Conservation (phyloP, 2,888 invertebrate species). For the Lucinisca nassula region DNA sequence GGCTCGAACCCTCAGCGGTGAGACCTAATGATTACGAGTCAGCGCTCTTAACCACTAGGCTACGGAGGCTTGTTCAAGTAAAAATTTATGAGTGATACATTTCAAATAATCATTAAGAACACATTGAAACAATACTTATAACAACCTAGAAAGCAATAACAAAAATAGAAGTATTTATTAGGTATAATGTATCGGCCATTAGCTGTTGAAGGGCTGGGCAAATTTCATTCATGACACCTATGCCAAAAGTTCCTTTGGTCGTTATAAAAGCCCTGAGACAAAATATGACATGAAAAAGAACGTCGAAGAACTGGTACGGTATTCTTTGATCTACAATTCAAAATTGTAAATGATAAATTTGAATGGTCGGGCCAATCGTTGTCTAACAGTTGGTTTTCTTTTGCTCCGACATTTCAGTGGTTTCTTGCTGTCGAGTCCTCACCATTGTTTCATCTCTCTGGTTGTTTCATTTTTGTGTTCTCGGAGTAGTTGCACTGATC, state of each 20-base stretch:
- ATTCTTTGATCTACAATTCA: background rate
- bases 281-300: background rate
- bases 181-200: background rate
- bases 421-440: too few species aligned
- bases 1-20: too few species aligned
- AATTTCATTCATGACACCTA: background rate
- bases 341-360: background rate
- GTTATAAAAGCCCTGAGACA: background rate
- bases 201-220: background rate
- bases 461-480: too few species aligned
- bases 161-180: background rate
- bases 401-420: too few species aligned
- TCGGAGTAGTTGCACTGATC: too few species aligned
- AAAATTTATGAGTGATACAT: constrained; percentile 12
- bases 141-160: background rate
- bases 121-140: constrained; percentile 1
- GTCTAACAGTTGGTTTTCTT: too few species aligned
- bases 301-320: background rate
- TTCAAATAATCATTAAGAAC: background rate
- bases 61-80: too few species aligned
- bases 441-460: too few species aligned
- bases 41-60: too few species aligned
- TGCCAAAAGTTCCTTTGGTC: background rate
- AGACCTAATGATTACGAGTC: too few species aligned
- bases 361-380: too few species aligned